Conservation (phyloP, 2,888 invertebrate genomes). For the Calameuta pallipes region DNA sequence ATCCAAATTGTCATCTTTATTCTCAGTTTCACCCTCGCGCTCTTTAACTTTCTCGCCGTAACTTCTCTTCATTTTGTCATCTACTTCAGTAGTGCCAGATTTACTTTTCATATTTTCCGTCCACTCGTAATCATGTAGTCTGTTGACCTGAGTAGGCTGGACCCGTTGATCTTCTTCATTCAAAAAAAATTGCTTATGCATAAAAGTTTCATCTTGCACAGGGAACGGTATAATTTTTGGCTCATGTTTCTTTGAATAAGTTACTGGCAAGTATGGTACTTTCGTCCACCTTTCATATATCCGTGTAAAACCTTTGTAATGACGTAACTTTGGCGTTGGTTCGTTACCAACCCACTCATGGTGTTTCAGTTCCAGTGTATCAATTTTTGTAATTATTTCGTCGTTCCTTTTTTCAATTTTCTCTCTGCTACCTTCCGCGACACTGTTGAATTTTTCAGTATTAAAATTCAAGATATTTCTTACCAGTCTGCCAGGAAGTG, state of each 20-base stretch:
- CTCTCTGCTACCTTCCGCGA: neutral
- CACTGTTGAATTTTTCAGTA: conserved; percentile 8
- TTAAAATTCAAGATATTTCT: conserved; percentile 34
- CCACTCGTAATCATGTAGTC: conserved; percentile 29
- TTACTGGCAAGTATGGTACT: conserved; percentile 5
- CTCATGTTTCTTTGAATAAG: neutral
- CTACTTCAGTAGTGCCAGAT: conserved; percentile 1
- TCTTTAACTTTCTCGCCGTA: neutral
- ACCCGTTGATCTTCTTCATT: conserved; percentile 17
- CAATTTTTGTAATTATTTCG: conserved; percentile 26
- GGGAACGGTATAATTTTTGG: neutral
- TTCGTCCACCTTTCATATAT: conserved; percentile 16
- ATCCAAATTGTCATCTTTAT: conserved; percentile 11
- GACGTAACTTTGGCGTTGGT: conserved; percentile 21
- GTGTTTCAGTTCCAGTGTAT: conserved; percentile 23
- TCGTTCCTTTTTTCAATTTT: neutral
- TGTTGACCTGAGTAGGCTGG: conserved; percentile 21
- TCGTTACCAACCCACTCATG: conserved; percentile 38
- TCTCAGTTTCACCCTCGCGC: conserved; percentile 3
- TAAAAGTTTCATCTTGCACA: conserved; percentile 20
- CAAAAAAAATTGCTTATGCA: conserved; percentile 22
- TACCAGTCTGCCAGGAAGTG: conserved; percentile 14
- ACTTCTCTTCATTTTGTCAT: neutral
- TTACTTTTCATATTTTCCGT: conserved; percentile 12
- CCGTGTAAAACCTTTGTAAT: conserved; percentile 25